These are phyloP conservation scores for Lucinisca nassula DNA, from an alignment of 2,888 invertebrate species.

Conservation along the genomic window DNA sequence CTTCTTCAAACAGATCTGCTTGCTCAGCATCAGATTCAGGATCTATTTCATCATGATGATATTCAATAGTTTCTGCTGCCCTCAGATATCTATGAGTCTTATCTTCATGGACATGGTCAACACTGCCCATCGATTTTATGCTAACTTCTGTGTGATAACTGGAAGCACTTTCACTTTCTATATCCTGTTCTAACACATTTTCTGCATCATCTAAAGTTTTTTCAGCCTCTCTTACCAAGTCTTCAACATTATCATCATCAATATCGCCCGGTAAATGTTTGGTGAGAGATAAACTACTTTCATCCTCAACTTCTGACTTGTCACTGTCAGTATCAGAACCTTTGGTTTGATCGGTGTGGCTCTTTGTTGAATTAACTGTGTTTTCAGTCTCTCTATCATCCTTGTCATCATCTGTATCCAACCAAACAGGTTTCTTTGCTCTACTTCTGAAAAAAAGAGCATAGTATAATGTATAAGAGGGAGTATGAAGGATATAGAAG, in stretches of 20 bases:
- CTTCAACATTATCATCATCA: slow-evolving; percentile 75
- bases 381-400: neutral
- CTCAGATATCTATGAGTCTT: slow-evolving; percentile 51
- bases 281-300: slow-evolving; percentile 59
- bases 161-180: neutral
- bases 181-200: neutral
- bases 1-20: neutral
- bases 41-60: slow-evolving; percentile 38
- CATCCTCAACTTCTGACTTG: slow-evolving; percentile 1
- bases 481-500: too few species aligned
- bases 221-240: slow-evolving; percentile 73
- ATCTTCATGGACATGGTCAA: neutral
- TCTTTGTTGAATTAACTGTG: neutral
- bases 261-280: slow-evolving; percentile 66
- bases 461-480: too few species aligned
- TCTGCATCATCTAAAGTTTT: slow-evolving; percentile 54
- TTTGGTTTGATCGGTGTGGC: neutral
- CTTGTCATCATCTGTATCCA: slow-evolving; percentile 27
- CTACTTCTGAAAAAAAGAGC: slow-evolving; percentile 13
- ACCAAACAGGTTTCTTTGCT: slow-evolving; percentile 46
- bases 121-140: too few species aligned
- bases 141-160: neutral
- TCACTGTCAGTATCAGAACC: neutral
- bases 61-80: slow-evolving; percentile 52
- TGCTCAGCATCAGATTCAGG: slow-evolving; percentile 34